Conservation (phyloP, 92 coral and sea anemone genomes). For the Hydrozoanthus gracilis region DNA sequence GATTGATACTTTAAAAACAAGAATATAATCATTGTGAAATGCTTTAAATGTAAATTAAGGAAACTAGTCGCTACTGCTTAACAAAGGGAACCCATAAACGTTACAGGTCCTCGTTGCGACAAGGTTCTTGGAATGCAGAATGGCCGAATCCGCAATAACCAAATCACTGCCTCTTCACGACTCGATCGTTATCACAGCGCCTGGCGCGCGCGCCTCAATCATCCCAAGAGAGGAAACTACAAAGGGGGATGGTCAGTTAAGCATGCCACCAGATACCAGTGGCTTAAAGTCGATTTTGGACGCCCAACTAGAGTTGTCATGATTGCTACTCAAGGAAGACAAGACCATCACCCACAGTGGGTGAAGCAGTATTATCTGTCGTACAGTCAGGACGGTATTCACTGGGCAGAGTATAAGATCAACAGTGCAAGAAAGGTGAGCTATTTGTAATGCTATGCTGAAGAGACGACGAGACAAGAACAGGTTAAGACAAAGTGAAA, state of each 20-base stretch:
- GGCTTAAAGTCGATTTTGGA: constrained; percentile 31
- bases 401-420: constrained; percentile 39
- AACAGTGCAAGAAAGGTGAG: constrained; percentile 40
- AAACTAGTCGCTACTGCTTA: not conserved
- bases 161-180: constrained; percentile 31
- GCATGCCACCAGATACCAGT: constrained; percentile 29
- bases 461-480: not conserved
- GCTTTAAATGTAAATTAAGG: not conserved
- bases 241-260: constrained; percentile 31
- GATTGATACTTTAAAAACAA: too few species aligned
- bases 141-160: constrained; percentile 24
- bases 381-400: constrained; percentile 36
- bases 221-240: constrained; percentile 13
- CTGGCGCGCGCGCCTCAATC: constrained; percentile 41
- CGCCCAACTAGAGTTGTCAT: constrained; percentile 33
- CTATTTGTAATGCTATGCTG: not conserved
- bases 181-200: constrained; percentile 14
- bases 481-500: too few species aligned
- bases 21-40: too few species aligned
- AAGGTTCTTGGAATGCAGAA: constrained; percentile 51
- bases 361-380: constrained; percentile 30
- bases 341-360: constrained; percentile 21
- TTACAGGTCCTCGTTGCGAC: constrained; percentile 45
- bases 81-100: not conserved
- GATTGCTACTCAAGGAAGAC: constrained; percentile 42